Evolutionary conservation across 2,888 invertebrate species (phyloP).

Genomic region (Spisula subtruncata): DNA sequence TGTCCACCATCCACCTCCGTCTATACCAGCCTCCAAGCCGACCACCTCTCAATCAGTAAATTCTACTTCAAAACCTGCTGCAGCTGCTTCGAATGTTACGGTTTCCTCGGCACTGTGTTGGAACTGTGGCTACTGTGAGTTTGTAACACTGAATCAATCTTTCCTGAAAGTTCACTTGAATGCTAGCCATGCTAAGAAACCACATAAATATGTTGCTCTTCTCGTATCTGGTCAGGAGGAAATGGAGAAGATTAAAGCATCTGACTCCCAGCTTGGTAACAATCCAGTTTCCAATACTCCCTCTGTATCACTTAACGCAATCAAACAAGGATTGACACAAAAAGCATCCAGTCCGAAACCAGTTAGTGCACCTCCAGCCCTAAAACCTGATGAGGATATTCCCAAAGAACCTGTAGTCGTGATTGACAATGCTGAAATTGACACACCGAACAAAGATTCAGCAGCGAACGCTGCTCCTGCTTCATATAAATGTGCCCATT

Average conservation of each 20-base stretch:
- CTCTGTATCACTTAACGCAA: slow-evolving; percentile 25
- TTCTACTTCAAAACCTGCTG: neutral
- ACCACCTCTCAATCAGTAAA: slow-evolving; percentile 25
- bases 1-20: slow-evolving; percentile 18
- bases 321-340: slow-evolving; percentile 22
- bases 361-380: neutral
- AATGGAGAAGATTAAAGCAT: slow-evolving; percentile 71
- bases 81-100: slow-evolving; percentile 50
- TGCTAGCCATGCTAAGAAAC: slow-evolving; percentile 76
- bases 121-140: slow-evolving; percentile 83
- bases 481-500: slow-evolving; percentile 80
- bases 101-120: slow-evolving; percentile 79
- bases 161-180: slow-evolving; percentile 81
- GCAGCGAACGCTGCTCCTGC: slow-evolving; percentile 68
- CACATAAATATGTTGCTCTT: slow-evolving; percentile 81
- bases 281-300: slow-evolving; percentile 40
- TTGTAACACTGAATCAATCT: slow-evolving; percentile 79
- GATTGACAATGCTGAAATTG: slow-evolving; percentile 69
- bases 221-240: slow-evolving; percentile 74
- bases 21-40: slow-evolving; percentile 27
- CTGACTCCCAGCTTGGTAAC: slow-evolving; percentile 64
- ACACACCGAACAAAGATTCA: neutral
- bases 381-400: neutral
- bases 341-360: neutral
- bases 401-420: slow-evolving; percentile 44